phyloP scores from a whole-genome alignment of 2,888 invertebrate species.

The Coleophora flavipennella region DNA sequence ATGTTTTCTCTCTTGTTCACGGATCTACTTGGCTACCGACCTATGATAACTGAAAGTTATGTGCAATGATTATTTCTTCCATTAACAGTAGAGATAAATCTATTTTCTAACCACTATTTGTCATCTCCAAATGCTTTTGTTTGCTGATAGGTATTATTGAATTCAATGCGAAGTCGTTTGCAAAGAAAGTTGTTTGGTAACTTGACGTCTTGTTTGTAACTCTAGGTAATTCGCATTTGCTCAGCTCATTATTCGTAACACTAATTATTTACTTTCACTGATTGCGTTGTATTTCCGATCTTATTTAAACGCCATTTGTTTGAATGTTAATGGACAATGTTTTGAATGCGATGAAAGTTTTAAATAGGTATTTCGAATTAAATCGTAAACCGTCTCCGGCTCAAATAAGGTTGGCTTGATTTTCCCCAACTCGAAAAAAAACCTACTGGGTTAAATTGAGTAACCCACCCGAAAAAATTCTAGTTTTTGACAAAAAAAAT shows the following conservation, averaged over 20 bases:
- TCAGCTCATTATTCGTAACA: constrained; percentile 31
- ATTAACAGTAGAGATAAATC: constrained; percentile 15
- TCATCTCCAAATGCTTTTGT: constrained; percentile 20
- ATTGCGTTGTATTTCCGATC: constrained; percentile 21
- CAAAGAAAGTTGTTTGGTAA: constrained; percentile 19
- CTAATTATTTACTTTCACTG: constrained; percentile 46
- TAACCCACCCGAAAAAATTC: no score
- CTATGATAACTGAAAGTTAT: constrained; percentile 12
- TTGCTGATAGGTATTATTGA: constrained; percentile 16
- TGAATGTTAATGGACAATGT: no score
- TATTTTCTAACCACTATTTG: constrained; percentile 40
- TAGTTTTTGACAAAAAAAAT: no score
- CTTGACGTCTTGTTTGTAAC: constrained; percentile 20
- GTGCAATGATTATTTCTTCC: constrained; percentile 25
- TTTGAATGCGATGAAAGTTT: no score
- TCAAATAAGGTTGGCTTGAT: no score
- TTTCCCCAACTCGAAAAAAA: no score
- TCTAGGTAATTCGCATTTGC: constrained; percentile 23
- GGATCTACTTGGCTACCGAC: no score
- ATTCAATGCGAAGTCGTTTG: not conserved
- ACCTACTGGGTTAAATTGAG: no score
- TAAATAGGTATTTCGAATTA: no score
- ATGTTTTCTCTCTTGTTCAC: no score
- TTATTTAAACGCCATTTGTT: not conserved
- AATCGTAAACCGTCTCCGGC: no score